Evolutionary conservation across 1,140 invertebrate genomes (phyloP).

Genomic region (Rhopalosiphum maidis): DNA sequence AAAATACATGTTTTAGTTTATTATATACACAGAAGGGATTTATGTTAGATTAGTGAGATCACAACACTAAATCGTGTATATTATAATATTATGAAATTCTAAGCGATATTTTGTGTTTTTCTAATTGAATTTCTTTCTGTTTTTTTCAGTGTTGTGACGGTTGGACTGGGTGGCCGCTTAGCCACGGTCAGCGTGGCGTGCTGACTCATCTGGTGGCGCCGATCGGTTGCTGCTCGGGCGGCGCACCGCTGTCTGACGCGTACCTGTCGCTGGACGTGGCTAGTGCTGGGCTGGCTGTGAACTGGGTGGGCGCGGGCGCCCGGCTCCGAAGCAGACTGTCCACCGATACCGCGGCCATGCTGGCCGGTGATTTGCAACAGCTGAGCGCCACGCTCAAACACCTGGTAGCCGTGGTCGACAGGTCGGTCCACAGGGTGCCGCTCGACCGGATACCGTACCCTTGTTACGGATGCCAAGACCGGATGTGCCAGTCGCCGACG

Average conservation of each 20-base stretch:
- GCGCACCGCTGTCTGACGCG: slow-evolving; percentile 5
- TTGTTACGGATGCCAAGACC: slow-evolving; percentile 33
- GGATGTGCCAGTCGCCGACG: neutral
- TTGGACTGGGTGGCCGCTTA: slow-evolving; percentile 41
- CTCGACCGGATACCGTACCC: slow-evolving; percentile 50
- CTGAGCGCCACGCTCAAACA: slow-evolving; percentile 50
- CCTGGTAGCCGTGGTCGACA: slow-evolving; percentile 49
- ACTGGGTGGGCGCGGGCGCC: slow-evolving; percentile 43
- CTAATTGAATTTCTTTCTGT: neutral
- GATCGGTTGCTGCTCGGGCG: neutral
- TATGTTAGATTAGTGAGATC: neutral
- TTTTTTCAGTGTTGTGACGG: slow-evolving; percentile 35
- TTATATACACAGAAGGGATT: neutral
- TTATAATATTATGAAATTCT: neutral
- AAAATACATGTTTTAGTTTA: neutral
- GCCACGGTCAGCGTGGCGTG: slow-evolving; percentile 34
- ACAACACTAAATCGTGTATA: neutral
- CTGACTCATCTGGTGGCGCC: slow-evolving; percentile 39
- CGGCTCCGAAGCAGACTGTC: slow-evolving; percentile 42
- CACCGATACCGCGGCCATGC: slow-evolving; percentile 40
- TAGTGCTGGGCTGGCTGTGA: slow-evolving; percentile 33
- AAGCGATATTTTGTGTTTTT: neutral
- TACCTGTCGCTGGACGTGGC: slow-evolving; percentile 47
- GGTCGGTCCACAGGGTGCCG: slow-evolving; percentile 42
- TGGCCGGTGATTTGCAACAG: slow-evolving; percentile 44